phyloP scores from a whole-genome alignment of 1,140 invertebrate species.

The Camponotus vicinus region DNA sequence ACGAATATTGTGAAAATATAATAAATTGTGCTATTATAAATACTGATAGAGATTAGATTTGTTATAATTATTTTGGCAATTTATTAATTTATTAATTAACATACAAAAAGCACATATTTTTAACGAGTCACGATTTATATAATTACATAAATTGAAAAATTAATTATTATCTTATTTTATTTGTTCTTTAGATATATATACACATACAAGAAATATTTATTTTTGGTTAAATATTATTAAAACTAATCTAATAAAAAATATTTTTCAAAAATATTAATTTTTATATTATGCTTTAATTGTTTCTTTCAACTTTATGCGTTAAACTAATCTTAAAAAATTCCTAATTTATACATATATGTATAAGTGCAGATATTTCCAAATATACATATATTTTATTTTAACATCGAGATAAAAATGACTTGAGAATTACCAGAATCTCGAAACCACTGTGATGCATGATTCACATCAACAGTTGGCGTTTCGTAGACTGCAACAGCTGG shows the following conservation, averaged over 20 bases:
- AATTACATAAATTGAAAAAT: constrained; percentile 16
- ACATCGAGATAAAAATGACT: constrained; percentile 3
- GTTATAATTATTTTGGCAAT: too few relatives aligned
- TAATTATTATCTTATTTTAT: neutral
- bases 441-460: neutral
- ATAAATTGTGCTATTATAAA: too few relatives aligned
- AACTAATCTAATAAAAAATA: too few relatives aligned
- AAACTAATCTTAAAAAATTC: neutral
- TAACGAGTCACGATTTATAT: constrained; percentile 16
- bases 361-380: neutral
- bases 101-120: neutral
- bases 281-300: neutral
- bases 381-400: neutral
- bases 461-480: neutral
- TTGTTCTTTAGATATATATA: too few relatives aligned
- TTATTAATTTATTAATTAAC: neutral
- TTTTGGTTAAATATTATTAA: too few relatives aligned
- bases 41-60: too few relatives aligned
- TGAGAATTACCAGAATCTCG: neutral
- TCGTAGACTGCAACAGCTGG: neutral
- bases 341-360: neutral
- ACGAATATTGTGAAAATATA: too few relatives aligned
- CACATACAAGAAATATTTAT: too few relatives aligned
- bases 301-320: neutral
- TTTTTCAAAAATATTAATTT: too few relatives aligned